Evolutionary conservation across 2,797 vertebrate species (phyloP).

Genomic region (Chelon labrosus): DNA sequence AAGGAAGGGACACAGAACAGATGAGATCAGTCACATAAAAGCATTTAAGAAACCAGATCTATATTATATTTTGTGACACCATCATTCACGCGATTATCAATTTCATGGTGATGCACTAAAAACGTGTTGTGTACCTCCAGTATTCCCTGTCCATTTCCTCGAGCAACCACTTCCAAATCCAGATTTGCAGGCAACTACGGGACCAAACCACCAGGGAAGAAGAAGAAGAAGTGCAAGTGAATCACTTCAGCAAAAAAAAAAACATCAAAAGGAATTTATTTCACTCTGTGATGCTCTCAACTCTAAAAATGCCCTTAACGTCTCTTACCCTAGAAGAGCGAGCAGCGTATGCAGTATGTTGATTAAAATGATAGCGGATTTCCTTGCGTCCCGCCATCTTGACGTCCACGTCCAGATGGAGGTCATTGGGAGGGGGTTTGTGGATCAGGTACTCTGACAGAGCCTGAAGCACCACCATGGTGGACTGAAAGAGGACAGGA

Average conservation of each 20-base stretch:
- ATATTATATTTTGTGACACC: not conserved
- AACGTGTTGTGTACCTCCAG: slow-evolving; percentile 74
- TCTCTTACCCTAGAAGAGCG: slow-evolving; percentile 75
- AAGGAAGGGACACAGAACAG: not conserved
- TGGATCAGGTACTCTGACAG: slow-evolving; percentile 81
- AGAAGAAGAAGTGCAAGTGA: not conserved
- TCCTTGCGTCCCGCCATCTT: slow-evolving; percentile 75
- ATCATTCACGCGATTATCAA: not conserved
- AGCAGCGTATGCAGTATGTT: slow-evolving; percentile 61
- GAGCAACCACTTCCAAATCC: slow-evolving; percentile 74
- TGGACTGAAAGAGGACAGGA: slow-evolving; percentile 71
- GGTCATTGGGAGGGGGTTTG: slow-evolving; percentile 59
- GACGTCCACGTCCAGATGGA: slow-evolving; percentile 78
- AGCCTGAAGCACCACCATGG: slow-evolving; percentile 86
- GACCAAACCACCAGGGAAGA: slow-evolving; percentile 17
- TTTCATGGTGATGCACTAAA: not conserved
- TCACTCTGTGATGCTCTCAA: no score
- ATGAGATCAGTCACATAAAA: not conserved
- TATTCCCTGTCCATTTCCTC: slow-evolving; percentile 82
- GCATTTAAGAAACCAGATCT: not conserved
- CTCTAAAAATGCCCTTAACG: not conserved
- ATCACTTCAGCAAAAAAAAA: not conserved
- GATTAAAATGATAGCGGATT: slow-evolving; percentile 71
- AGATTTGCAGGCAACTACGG: slow-evolving; percentile 70
- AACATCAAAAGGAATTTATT: no score